Evolutionary conservation across 92 coral and sea anemone genomes (phyloP), one percentile per base, ranked within the genome.

Genomic region (Bergia puertoricense): DNA sequence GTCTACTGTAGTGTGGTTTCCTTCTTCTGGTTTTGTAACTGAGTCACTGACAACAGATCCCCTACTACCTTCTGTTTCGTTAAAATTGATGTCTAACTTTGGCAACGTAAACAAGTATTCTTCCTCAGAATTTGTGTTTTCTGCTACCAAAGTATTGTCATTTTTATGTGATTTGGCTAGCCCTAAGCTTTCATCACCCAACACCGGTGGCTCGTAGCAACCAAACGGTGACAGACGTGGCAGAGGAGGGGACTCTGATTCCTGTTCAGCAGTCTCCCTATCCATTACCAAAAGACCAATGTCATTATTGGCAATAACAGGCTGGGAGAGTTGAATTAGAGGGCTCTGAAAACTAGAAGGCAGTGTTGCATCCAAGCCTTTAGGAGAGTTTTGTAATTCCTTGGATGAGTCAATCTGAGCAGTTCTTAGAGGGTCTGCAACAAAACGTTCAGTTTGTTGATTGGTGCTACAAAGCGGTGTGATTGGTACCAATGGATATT

Each of bases 91-190:
- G 77, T 82, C 86, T 40, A 68, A 38, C 56, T 30, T 82, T 82
- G 86, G 86, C 50, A 68, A 82, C 23, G 86, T 82, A 45, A 82
- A 67, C 11, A 68, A 15, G 59, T 68, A 43, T 46, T 82, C 86
- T 46, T 77, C 77, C 41, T 82, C 62, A 43, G 38, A 66, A 48
- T 44, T 18, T 44, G 15, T 8, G 10, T 69, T 11, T 8, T 44
- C 57, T 43, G 86, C 68, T 18, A 38, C 42, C 59, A 72, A 50
- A 16, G 44, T n/a, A 23, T 10, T 42, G 23, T 73, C 79, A 45
- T 69, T 71, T 2, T 69, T 13, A 16, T 30, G 46, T 22, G 37
- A 23, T 71, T 84, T 74, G 15, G 67, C 77, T 69, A 9, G 18
- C 6, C 37, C 7, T 51, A 50, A 10, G 6, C 20, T 45, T 9